Conservation (phyloP, 2,113 vertebrate genomes). For the Trematomus loennbergii region DNA sequence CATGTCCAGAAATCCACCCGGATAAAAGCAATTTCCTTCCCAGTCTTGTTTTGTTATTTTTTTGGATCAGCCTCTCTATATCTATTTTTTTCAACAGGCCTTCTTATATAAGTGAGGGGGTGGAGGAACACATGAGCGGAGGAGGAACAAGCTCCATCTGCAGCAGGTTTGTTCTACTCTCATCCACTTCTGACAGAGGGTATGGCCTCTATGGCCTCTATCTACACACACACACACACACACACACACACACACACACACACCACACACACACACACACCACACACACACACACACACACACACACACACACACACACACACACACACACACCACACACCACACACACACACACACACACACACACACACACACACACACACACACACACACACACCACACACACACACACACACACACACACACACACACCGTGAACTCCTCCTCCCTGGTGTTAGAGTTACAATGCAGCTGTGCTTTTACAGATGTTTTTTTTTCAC, state of each 20-base stretch:
- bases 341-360: background rate
- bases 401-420: slow-evolving; percentile 10
- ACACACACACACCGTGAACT: slow-evolving; percentile 38
- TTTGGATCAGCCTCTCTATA: background rate
- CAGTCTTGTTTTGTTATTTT: background rate
- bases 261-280: slow-evolving; percentile 22
- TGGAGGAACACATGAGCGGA: slow-evolving; percentile 40
- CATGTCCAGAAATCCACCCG: background rate
- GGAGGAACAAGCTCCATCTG: slow-evolving; percentile 62
- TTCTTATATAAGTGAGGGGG: slow-evolving; percentile 67
- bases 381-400: slow-evolving; percentile 24
- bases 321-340: background rate
- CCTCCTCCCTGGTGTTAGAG: slow-evolving; percentile 59
- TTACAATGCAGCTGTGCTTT: slow-evolving; percentile 79
- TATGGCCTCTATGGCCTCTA: slow-evolving; percentile 29
- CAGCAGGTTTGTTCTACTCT: slow-evolving; percentile 51
- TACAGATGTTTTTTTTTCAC: slow-evolving; percentile 73
- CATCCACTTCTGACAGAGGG: slow-evolving; percentile 34
- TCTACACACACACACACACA: slow-evolving; percentile 49
- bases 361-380: background rate
- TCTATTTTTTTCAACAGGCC: no score
- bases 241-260: slow-evolving; percentile 25
- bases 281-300: slow-evolving; percentile 11
- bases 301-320: slow-evolving; percentile 13
- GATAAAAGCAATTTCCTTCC: slow-evolving; percentile 13